phyloP scores from a whole-genome alignment of 2,113 vertebrate genomes.

The Salvelinus fontinalis region DNA sequence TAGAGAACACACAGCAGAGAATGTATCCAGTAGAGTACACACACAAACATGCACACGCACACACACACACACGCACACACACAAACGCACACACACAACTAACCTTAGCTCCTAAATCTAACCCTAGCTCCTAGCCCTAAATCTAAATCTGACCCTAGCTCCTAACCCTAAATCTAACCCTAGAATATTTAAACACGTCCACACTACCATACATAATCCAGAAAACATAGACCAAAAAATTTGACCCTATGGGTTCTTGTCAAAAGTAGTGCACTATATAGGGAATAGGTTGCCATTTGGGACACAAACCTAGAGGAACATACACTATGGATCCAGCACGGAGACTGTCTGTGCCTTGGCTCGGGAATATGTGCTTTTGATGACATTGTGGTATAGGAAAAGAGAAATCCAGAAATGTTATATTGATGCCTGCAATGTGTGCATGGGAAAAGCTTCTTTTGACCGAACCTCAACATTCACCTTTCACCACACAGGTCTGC shows the following conservation, averaged over 20 bases:
- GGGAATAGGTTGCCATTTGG: too few relatives aligned
- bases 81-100: slow-evolving; percentile 1
- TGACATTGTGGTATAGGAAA: background rate
- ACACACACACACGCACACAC: background rate
- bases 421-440: too few relatives aligned
- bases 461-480: too few relatives aligned
- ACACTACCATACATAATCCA: slow-evolving; percentile 6
- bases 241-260: background rate
- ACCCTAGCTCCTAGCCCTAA: too few relatives aligned
- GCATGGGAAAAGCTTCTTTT: too few relatives aligned
- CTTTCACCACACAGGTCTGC: too few relatives aligned
- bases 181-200: background rate
- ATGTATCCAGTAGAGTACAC: background rate
- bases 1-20: background rate
- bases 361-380: background rate
- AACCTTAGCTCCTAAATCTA: too few relatives aligned
- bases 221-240: background rate
- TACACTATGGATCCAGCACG: background rate
- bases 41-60: slow-evolving; percentile 1
- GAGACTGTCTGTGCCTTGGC: background rate
- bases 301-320: background rate
- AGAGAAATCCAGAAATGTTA: too few relatives aligned
- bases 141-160: too few relatives aligned
- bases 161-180: too few relatives aligned
- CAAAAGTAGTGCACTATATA: too few relatives aligned